Conservation (phyloP, 1,140 invertebrate species). For the Laupala kohalensis region DNA sequence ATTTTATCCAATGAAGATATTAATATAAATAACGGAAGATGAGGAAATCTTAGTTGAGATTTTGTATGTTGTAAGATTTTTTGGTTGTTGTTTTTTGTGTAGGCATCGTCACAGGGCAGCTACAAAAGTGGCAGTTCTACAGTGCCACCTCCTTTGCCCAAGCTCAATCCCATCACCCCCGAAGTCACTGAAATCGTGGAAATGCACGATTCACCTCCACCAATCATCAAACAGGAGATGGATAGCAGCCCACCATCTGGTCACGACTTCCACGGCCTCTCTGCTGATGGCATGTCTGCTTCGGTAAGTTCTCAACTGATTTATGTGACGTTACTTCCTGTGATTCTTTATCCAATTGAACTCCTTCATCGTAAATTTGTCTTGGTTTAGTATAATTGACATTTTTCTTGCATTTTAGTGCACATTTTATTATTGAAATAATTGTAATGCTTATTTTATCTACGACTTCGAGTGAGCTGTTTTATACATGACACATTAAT, state of each 20-base stretch:
- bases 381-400: no score
- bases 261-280: neutral
- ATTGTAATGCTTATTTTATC: no score
- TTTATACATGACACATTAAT: no score
- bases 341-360: no score
- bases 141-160: conserved; percentile 36
- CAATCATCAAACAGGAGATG: conserved; percentile 49
- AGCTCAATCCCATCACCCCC: conserved; percentile 44
- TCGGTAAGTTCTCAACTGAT: neutral
- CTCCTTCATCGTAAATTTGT: no score
- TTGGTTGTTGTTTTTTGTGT: conserved; percentile 3
- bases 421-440: no score
- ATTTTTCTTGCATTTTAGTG: no score
- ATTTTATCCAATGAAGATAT: no score
- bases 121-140: conserved; percentile 39
- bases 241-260: conserved; percentile 29
- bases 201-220: conserved; percentile 36
- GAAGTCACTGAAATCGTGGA: conserved; percentile 36
- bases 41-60: no score
- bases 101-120: conserved; percentile 41
- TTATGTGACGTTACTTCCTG: no score
- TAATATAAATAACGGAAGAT: no score
- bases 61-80: neutral
- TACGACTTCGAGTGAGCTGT: no score
- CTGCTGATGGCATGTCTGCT: neutral